Conservation (phyloP, 2,797 vertebrate genomes). For the Sebastes kiyomatsui region DNA sequence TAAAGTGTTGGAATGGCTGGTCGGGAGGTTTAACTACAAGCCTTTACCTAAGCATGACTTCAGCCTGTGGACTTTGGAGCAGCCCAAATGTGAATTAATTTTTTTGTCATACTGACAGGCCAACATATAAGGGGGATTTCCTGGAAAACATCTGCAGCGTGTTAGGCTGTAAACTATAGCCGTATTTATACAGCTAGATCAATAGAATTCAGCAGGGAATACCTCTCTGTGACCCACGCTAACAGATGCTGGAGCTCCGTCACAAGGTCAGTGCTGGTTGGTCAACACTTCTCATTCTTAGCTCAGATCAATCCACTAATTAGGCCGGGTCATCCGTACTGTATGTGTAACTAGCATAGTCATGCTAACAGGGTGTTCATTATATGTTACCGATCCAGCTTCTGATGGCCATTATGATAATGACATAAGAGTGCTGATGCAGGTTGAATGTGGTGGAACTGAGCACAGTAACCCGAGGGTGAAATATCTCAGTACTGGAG, state of each 20-base stretch:
- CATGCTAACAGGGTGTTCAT: conserved; percentile 13
- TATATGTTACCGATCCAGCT: neutral
- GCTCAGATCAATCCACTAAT: conserved; percentile 54
- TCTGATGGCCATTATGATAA: neutral
- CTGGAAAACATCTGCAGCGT: conserved; percentile 56
- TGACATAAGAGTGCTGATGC: neutral
- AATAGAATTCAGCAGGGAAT: conserved; percentile 54
- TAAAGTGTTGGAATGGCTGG: neutral
- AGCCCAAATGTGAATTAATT: conserved; percentile 9
- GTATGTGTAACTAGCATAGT: conserved; percentile 6
- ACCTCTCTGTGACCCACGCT: conserved; percentile 25
- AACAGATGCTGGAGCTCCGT: conserved; percentile 30
- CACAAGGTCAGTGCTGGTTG: conserved; percentile 47
- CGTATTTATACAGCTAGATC: conserved; percentile 63
- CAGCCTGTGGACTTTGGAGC: conserved; percentile 40
- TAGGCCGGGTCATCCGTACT: conserved; percentile 15
- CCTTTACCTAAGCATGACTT: conserved; percentile 23
- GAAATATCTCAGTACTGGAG: neutral
- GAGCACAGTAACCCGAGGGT: neutral
- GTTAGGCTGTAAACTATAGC: conserved; percentile 43
- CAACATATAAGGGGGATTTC: conserved; percentile 25
- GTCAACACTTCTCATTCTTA: conserved; percentile 41
- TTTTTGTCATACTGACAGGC: conserved; percentile 31
- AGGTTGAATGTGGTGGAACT: neutral
- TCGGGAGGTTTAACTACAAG: neutral